Percentiles rank a stretch among this genome's conserved stretches.
These are phyloP conservation scores for Bettongia penicillata DNA, from an alignment of 2,113 vertebrate species.

Conservation along the genomic window DNA sequence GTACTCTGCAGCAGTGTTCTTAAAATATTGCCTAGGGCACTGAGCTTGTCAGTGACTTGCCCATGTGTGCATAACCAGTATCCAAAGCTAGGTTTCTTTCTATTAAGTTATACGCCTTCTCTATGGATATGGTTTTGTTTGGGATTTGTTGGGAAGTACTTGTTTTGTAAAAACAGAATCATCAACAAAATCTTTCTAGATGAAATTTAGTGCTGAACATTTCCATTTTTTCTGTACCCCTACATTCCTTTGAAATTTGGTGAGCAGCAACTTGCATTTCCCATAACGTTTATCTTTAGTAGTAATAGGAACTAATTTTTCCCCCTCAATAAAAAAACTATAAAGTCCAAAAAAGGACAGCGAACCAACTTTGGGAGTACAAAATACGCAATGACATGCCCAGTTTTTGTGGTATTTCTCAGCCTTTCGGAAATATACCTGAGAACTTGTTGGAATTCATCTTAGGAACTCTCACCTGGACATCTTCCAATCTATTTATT, in stretches of 20 bases:
- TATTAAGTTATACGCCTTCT: background rate
- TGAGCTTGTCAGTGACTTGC: background rate
- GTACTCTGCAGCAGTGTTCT: background rate
- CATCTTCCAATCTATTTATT: background rate
- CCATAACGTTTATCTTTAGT: background rate
- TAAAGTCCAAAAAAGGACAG: background rate
- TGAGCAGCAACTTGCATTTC: background rate
- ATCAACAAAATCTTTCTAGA: background rate
- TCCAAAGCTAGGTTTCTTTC: background rate
- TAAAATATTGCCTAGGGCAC: background rate
- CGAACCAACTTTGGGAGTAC: background rate
- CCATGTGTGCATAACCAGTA: background rate
- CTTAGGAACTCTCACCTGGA: background rate
- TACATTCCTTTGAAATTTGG: background rate
- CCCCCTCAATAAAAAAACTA: background rate
- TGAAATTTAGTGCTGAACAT: background rate
- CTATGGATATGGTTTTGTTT: background rate
- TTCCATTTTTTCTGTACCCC: background rate
- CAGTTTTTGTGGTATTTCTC: background rate
- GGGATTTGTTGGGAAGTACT: background rate
- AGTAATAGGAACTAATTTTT: background rate
- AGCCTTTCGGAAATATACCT: background rate
- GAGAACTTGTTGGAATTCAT: background rate
- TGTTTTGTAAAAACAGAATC: background rate
- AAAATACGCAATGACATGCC: background rate